A percentile compares a stretch with the other conserved stretches of the same genome.
These are phyloP conservation scores for Drosophila borealis DNA, from an alignment of 2,888 invertebrate species.

Conservation along the genomic window DNA sequence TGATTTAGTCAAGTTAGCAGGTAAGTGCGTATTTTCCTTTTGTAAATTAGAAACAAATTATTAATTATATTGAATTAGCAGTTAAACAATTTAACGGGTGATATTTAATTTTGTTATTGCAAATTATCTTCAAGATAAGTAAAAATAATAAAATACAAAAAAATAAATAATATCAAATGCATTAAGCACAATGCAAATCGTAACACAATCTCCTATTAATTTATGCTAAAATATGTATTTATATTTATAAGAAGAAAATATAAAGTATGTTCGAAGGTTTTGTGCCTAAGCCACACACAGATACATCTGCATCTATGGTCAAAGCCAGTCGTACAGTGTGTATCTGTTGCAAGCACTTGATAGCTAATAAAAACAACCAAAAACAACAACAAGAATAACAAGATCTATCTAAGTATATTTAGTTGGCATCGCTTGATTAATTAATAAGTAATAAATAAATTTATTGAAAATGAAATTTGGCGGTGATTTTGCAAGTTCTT, in stretches of 20 bases:
- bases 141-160: slow-evolving; percentile 8
- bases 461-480: slow-evolving; percentile 25
- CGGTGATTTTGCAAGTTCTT: slow-evolving; percentile 45
- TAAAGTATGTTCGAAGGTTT: slow-evolving; percentile 11
- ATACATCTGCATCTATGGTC: slow-evolving; percentile 16
- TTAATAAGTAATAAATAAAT: slow-evolving; percentile 35
- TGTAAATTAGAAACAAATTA: slow-evolving; percentile 47
- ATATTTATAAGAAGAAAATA: slow-evolving; percentile 6
- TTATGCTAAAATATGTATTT: slow-evolving; percentile 22
- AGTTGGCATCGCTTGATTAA: slow-evolving; percentile 83
- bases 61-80: slow-evolving; percentile 58
- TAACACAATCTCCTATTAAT: slow-evolving; percentile 23
- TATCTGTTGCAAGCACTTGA: slow-evolving; percentile 52
- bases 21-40: slow-evolving; percentile 56
- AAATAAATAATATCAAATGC: slow-evolving; percentile 1
- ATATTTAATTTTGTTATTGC: slow-evolving; percentile 69
- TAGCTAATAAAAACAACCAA: slow-evolving; percentile 24
- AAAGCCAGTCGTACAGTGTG: slow-evolving; percentile 17
- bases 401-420: slow-evolving; percentile 27
- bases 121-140: slow-evolving; percentile 54
- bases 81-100: slow-evolving; percentile 70
- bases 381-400: slow-evolving; percentile 37
- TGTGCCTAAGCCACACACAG: slow-evolving; percentile 15
- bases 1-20: slow-evolving; percentile 57
- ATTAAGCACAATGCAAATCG: slow-evolving; percentile 6